Conservation (phyloP, 1,140 invertebrate genomes). For the Cyrtorhinus lividipennis region DNA sequence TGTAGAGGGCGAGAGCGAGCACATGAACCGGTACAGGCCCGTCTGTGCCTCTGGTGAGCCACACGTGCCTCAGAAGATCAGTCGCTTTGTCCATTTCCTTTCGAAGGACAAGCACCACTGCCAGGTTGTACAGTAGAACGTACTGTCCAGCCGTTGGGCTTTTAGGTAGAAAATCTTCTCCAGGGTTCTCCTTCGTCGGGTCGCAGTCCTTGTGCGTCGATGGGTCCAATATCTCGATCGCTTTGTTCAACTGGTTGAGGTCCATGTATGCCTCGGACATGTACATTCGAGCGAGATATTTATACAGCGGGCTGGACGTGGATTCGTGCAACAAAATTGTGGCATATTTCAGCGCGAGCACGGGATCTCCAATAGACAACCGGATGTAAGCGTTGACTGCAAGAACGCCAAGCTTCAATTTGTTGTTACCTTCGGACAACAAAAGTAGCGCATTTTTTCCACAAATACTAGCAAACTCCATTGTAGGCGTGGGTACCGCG, state of each 20-base stretch:
- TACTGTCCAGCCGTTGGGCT: slow-evolving; percentile 46
- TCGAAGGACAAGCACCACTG: slow-evolving; percentile 56
- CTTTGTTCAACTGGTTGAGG: slow-evolving; percentile 67
- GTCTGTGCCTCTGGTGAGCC: slow-evolving; percentile 39
- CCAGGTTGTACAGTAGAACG: slow-evolving; percentile 64
- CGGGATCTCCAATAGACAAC: slow-evolving; percentile 69
- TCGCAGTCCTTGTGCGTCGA: slow-evolving; percentile 49
- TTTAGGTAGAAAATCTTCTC: slow-evolving; percentile 49
- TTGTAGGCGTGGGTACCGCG: slow-evolving; percentile 68
- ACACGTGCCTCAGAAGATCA: slow-evolving; percentile 48
- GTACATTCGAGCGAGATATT: slow-evolving; percentile 72
- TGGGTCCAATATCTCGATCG: slow-evolving; percentile 69
- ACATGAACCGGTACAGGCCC: slow-evolving; percentile 55
- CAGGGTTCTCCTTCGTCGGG: slow-evolving; percentile 21
- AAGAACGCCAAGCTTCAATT: slow-evolving; percentile 39
- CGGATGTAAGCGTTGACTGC: slow-evolving; percentile 68
- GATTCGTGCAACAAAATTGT: slow-evolving; percentile 49
- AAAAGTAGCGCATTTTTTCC: slow-evolving; percentile 61
- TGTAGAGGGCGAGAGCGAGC: slow-evolving; percentile 52
- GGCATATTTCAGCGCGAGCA: slow-evolving; percentile 63
- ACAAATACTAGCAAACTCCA: slow-evolving; percentile 80
- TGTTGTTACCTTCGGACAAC: slow-evolving; percentile 7
- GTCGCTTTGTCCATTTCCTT: slow-evolving; percentile 61
- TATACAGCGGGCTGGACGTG: slow-evolving; percentile 47
- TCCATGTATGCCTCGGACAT: slow-evolving; percentile 77